Base-by-base conservation (phyloP, 2,113 vertebrate genomes). In the Sialia sialis region DNA sequence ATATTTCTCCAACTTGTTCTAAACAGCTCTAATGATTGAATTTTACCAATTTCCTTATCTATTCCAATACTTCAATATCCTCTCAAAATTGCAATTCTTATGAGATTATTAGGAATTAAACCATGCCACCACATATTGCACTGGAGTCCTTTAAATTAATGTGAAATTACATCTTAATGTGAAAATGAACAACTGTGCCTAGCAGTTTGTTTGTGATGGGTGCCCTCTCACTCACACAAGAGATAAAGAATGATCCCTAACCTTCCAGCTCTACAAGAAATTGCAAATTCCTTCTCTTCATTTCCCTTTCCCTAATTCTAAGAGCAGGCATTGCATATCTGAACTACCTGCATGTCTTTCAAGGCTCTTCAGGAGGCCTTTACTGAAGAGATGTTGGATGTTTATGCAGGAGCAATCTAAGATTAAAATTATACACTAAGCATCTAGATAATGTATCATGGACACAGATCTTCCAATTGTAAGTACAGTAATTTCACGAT, bases 101-200 rank as follows among this genome's bases (percentile, higher is more conserved):
- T 0, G 2, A 70, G 32, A 59, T 76, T 87, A 91, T 76, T 48
- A 75, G 77, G 56, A 91, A 89, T 51, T 36, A 93, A 93, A 79
- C n/a, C 30, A 64, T 49, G 41, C 19, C 4, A 2, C 58, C 54
- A 73, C 26, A 46, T 88, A 87, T 93, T 83, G 72, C 51, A 69
- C 32, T 48, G 26, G n/a, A 70, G 36, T 66, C 63, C 68, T 93
- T 72, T 80, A 88, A 83, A 92, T 86, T 94, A 92, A 93, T 75
- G 56, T 70, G 73, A 93, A 95, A 89, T 78, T 77, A 81, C 89
- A 87, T 81, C 62, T 86, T 94, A 77, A 87, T 81, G 68, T 68
- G 81, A 81, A 89, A 93, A 93, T 44, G 68, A 93, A 88, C 76
- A 81, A 84, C 27, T 46, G 14, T 32, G 29, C 51, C 83, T 59